Percentiles rank a stretch among this genome's conserved stretches.
These are phyloP conservation scores for Thecocarcelia acutangulata DNA, from an alignment of 2,888 invertebrate genomes.

Conservation along the genomic window DNA sequence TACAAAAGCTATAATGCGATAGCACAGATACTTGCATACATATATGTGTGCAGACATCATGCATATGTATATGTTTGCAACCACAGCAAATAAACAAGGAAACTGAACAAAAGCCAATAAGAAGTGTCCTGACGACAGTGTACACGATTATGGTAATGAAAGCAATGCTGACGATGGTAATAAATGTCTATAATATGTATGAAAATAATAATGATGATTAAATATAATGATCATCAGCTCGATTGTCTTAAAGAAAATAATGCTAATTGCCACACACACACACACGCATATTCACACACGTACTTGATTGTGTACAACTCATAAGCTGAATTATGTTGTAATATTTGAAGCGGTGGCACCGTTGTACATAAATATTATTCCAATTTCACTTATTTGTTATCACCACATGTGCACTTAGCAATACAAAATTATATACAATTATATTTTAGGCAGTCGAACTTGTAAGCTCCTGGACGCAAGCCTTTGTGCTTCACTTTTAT, in stretches of 20 bases:
- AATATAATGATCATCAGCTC: constrained; percentile 23
- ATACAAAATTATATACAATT: background rate
- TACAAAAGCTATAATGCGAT: constrained; percentile 58
- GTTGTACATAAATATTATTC: background rate
- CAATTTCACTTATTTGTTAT: background rate
- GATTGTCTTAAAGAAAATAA: constrained; percentile 43
- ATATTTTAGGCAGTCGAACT: constrained; percentile 3
- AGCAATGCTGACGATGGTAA: constrained; percentile 20
- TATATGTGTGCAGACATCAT: too few relatives aligned
- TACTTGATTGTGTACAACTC: background rate
- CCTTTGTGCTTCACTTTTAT: background rate
- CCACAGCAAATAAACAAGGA: constrained; percentile 9
- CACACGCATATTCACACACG: too few relatives aligned
- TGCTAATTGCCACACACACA: constrained; percentile 53
- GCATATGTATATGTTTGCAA: background rate
- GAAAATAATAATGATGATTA: constrained; percentile 20
- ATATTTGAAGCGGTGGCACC: background rate
- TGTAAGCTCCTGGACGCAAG: constrained; percentile 20
- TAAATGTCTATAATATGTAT: background rate
- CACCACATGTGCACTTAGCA: background rate
- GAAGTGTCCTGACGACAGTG: constrained; percentile 21
- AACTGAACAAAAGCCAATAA: constrained; percentile 28
- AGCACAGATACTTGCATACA: constrained; percentile 50
- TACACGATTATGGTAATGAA: constrained; percentile 20
- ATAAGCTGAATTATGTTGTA: constrained; percentile 4